A percentile compares a stretch with the other conserved stretches of the same genome.
Conservation (phyloP, 2,797 vertebrate genomes). For the Synanceia verrucosa region DNA sequence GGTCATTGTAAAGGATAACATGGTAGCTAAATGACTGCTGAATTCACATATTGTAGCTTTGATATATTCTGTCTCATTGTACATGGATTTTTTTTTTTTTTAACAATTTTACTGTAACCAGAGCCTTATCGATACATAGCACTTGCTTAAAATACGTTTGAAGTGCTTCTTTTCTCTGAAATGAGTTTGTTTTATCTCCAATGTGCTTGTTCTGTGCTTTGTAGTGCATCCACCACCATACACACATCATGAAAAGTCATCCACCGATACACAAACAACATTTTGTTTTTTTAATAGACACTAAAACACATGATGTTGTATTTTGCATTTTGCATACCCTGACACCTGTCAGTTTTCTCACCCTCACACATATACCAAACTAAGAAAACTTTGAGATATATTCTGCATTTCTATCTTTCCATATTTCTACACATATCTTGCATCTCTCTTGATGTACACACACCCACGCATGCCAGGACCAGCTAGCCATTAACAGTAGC, state of each 20-base stretch:
- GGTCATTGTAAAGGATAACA: constrained; percentile 65
- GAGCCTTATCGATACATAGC: background rate
- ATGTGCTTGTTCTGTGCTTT: background rate
- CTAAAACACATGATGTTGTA: background rate
- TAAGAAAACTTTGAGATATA: background rate
- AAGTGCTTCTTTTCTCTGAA: constrained; percentile 14
- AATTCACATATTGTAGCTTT: constrained; percentile 26
- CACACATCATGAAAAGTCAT: background rate
- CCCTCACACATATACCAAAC: background rate
- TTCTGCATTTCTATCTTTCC: constrained; percentile 15
- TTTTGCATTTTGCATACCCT: background rate
- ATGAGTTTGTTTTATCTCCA: background rate
- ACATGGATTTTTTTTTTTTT: background rate
- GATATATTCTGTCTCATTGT: constrained; percentile 22
- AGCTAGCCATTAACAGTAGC: constrained; percentile 56
- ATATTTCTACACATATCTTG: constrained; percentile 47
- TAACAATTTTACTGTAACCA: background rate
- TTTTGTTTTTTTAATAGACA: background rate
- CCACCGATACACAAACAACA: background rate
- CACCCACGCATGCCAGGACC: constrained; percentile 24
- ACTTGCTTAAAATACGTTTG: constrained; percentile 19
- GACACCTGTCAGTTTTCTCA: background rate
- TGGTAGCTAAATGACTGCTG: constrained; percentile 28
- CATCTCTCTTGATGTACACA: constrained; percentile 16
- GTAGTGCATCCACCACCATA: background rate